Percentiles rank a stretch among this genome's conserved stretches.
Conservation (phyloP, 2,113 vertebrate genomes). For the Otus sunia region DNA sequence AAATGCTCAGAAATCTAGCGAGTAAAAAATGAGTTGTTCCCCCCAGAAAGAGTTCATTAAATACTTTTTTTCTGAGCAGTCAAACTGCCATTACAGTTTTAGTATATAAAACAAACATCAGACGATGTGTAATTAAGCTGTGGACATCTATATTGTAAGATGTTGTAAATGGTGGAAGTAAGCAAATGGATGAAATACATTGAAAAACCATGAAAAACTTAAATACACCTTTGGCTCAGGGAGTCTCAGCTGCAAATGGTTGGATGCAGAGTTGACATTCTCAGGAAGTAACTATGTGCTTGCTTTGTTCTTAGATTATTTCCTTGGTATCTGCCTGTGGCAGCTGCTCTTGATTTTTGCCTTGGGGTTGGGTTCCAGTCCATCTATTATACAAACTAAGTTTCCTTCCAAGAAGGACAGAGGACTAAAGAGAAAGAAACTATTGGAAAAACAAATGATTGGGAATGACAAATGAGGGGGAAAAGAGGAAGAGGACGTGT, state of each 20-base stretch:
- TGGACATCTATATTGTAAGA: neutral
- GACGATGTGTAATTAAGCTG: neutral
- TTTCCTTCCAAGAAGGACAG: neutral
- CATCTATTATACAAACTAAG: neutral
- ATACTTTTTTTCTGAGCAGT: neutral
- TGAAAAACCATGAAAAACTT: neutral
- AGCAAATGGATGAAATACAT: neutral
- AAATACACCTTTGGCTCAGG: neutral
- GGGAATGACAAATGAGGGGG: neutral
- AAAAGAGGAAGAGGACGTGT: fast-evolving
- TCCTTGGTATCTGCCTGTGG: neutral
- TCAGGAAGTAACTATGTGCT: neutral
- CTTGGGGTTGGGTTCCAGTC: neutral
- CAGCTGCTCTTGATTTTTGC: neutral
- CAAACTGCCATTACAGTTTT: neutral
- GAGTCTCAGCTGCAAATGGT: neutral
- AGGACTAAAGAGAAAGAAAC: neutral
- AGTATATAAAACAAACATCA: neutral
- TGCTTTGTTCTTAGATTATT: neutral
- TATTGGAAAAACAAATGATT: neutral
- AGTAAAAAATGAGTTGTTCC: neutral
- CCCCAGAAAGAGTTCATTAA: neutral
- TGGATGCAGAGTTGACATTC: neutral
- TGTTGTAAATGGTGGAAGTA: neutral
- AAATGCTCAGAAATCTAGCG: neutral